Base-by-base conservation (phyloP, 2,113 vertebrate species). In the Psilopogon haemacephalus region DNA sequence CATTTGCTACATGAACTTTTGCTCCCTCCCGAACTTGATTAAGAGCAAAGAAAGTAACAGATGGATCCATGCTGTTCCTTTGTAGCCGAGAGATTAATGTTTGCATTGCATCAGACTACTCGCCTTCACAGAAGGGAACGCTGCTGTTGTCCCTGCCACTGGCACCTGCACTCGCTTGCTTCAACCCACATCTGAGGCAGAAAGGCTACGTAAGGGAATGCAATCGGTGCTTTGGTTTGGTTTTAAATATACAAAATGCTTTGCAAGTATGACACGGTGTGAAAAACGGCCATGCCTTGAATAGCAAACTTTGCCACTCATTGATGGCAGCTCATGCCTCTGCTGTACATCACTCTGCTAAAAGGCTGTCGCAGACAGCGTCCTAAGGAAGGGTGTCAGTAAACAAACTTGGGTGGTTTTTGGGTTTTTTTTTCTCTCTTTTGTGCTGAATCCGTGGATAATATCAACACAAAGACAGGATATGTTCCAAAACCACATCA, bases 1-100 rank as follows among this genome's bases (percentile, higher is more conserved):
- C 93, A 94, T 96, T 95, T 96, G 95, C 94, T 95, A 23, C 94
- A 64, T 95, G 95, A 97, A 97, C 93, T 94, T 96, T 94, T 97
- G 94, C 95, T 84, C 84, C 68, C 77, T 76, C 78, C 73, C 83
- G 86, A 46, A 46, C 68, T 63, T 91, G 70, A 87, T 86, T 92
- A 96, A 71, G 79, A 88, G 69, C 72, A 82, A 88, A 89, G 68
- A 81, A 65, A 79, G 85, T 77, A 80, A 86, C 91, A 86, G 96
- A 96, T 63, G 30, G 84, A 75, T 85, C 60, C 75, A 90, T 95
- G 95, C 95, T 96, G 95, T 95, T 96, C 94, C 94, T 96, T 96
- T 96, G 95, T 95, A 96, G 89, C 78, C 0, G 5, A 44, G 93
- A 96, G 96, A 85, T 93, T 70, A 93, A 94, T 94, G 79, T 87